Percentiles rank a stretch among this genome's conserved stretches.
Evolutionary conservation across 2,797 vertebrate species (phyloP).

Genomic region (Thamnophis elegans): DNA sequence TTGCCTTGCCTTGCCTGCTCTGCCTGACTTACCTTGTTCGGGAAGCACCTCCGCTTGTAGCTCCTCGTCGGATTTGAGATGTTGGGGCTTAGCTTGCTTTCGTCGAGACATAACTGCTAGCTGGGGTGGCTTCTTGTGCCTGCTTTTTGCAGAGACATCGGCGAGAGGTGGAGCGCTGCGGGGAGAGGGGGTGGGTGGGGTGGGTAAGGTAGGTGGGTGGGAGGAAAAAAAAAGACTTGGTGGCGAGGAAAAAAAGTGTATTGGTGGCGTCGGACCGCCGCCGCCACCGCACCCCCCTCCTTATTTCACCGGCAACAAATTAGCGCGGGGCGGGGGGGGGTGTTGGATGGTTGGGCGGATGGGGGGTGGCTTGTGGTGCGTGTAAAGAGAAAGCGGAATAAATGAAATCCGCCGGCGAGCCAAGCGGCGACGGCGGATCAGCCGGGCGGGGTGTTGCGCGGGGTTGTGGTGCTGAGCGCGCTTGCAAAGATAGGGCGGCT

Average conservation of each 20-base stretch:
- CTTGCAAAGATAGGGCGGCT: slow-evolving; percentile 77
- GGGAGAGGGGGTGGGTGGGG: background rate
- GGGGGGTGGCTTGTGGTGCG: background rate
- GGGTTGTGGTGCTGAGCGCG: slow-evolving; percentile 70
- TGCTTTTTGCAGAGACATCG: slow-evolving; percentile 91
- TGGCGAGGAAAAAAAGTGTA: slow-evolving; percentile 43
- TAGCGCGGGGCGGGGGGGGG: background rate
- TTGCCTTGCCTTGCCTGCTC: background rate
- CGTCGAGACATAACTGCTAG: slow-evolving; percentile 97
- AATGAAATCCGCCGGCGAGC: slow-evolving; percentile 21
- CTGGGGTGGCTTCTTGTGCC: slow-evolving; percentile 77
- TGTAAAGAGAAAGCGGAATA: background rate
- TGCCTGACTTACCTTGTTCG: slow-evolving; percentile 84
- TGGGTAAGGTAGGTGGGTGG: slow-evolving; percentile 35
- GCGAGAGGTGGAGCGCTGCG: slow-evolving; percentile 64
- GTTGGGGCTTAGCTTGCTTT: slow-evolving; percentile 99
- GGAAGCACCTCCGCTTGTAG: slow-evolving; percentile 85
- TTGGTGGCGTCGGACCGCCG: slow-evolving; percentile 12
- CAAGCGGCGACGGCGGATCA: slow-evolving; percentile 30
- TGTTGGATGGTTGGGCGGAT: background rate
- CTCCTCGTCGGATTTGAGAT: slow-evolving; percentile 96
- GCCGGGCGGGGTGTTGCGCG: slow-evolving; percentile 60
- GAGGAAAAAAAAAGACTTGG: slow-evolving; percentile 61
- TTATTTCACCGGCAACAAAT: background rate
- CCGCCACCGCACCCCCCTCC: background rate